Percentiles rank a stretch among this genome's conserved stretches.
These are phyloP conservation scores for Enteromius mattozi DNA, from an alignment of 2,797 vertebrate genomes.

Conservation along the genomic window DNA sequence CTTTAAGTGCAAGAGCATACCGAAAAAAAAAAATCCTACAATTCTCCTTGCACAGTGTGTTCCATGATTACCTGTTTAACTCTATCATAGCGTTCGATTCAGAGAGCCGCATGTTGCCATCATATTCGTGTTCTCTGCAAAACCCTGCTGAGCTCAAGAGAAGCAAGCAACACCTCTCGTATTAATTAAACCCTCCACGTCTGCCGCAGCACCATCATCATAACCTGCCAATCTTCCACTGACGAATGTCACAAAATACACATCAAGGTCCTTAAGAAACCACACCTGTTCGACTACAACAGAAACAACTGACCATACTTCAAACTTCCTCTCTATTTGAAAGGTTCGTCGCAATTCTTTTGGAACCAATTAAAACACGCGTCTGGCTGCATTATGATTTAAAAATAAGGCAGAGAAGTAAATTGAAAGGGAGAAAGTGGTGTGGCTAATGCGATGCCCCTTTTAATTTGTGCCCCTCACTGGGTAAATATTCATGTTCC, in stretches of 20 bases:
- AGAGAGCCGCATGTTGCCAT: slow-evolving; percentile 30
- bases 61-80: slow-evolving; percentile 55
- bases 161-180: slow-evolving; percentile 41
- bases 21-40: background rate
- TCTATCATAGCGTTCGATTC: slow-evolving; percentile 42
- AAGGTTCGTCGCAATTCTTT: background rate
- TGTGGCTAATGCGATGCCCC: slow-evolving; percentile 45
- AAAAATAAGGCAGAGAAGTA: slow-evolving; percentile 45
- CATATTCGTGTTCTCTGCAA: slow-evolving; percentile 30
- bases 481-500: slow-evolving; percentile 61
- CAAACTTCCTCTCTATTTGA: slow-evolving; percentile 4
- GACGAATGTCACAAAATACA: slow-evolving; percentile 49
- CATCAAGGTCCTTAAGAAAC: slow-evolving; percentile 40
- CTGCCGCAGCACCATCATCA: slow-evolving; percentile 42
- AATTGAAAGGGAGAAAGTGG: slow-evolving; percentile 56
- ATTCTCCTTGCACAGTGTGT: slow-evolving; percentile 20
- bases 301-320: slow-evolving; percentile 8
- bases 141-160: slow-evolving; percentile 39
- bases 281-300: slow-evolving; percentile 32
- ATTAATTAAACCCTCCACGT: slow-evolving; percentile 54
- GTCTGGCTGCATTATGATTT: slow-evolving; percentile 48
- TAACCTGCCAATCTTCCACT: slow-evolving; percentile 53
- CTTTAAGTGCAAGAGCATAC: background rate
- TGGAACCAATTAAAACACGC: slow-evolving; percentile 49
- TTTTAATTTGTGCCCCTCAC: slow-evolving; percentile 53